These are phyloP conservation scores for Otus scops DNA, from an alignment of 2,797 vertebrate species.

Conservation along the genomic window DNA sequence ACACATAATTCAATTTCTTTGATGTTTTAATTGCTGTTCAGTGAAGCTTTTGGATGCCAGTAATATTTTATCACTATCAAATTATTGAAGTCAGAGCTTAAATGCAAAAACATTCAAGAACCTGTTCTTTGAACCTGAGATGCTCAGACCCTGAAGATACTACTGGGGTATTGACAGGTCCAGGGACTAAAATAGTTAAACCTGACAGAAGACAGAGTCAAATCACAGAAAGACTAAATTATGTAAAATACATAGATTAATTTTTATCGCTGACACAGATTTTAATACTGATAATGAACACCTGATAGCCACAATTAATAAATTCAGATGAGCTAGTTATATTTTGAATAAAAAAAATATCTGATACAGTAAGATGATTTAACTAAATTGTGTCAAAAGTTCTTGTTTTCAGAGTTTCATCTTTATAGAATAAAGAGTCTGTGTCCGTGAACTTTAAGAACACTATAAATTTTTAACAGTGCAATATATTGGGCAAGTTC, in stretches of 20 bases:
- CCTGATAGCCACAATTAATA: neutral
- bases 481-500: neutral
- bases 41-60: neutral
- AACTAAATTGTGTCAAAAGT: neutral
- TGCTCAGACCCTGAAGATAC: neutral
- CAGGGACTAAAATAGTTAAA: neutral
- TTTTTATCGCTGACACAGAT: neutral
- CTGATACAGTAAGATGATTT: neutral
- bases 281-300: neutral
- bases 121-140: neutral
- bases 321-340: neutral
- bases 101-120: neutral
- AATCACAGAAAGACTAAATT: neutral
- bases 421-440: neutral
- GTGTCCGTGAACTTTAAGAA: neutral
- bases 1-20: neutral
- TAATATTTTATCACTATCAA: neutral
- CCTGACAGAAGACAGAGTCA: neutral
- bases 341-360: neutral
- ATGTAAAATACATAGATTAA: neutral
- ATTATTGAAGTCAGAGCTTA: neutral
- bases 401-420: neutral
- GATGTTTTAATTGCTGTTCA: conserved; percentile 19
- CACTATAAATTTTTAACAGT: neutral
- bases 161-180: neutral